phyloP scores from a whole-genome alignment of 2,113 vertebrate species.

The Rhea pennata region DNA sequence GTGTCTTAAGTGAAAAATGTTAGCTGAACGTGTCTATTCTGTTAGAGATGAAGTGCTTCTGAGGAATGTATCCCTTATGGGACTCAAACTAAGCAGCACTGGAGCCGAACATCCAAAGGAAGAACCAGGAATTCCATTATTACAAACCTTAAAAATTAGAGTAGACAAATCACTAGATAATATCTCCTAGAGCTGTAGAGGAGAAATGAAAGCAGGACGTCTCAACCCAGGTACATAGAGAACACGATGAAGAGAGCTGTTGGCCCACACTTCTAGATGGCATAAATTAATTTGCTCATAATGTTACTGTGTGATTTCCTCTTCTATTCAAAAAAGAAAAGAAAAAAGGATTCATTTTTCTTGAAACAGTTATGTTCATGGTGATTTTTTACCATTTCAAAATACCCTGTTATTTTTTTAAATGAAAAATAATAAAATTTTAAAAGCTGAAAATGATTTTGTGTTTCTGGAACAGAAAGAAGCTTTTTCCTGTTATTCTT shows the following conservation, averaged over 20 bases:
- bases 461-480: background rate
- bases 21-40: background rate
- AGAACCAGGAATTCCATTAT: background rate
- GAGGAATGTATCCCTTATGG: background rate
- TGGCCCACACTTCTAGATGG: background rate
- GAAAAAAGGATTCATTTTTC: background rate
- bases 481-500: background rate
- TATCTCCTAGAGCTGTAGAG: background rate
- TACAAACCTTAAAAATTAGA: background rate
- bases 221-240: background rate
- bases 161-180: background rate
- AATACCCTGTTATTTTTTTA: background rate
- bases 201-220: background rate
- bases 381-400: background rate
- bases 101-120: background rate
- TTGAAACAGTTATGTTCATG: background rate
- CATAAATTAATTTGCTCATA: background rate
- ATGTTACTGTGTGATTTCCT: background rate
- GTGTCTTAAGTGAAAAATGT: slow-evolving; percentile 10
- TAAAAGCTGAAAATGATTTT: background rate
- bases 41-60: background rate
- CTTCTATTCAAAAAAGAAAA: background rate
- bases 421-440: background rate
- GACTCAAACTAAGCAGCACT: background rate
- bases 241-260: background rate